These are phyloP conservation scores for Patagioenas fasciata DNA, from an alignment of 2,113 vertebrate species.

Conservation along the genomic window DNA sequence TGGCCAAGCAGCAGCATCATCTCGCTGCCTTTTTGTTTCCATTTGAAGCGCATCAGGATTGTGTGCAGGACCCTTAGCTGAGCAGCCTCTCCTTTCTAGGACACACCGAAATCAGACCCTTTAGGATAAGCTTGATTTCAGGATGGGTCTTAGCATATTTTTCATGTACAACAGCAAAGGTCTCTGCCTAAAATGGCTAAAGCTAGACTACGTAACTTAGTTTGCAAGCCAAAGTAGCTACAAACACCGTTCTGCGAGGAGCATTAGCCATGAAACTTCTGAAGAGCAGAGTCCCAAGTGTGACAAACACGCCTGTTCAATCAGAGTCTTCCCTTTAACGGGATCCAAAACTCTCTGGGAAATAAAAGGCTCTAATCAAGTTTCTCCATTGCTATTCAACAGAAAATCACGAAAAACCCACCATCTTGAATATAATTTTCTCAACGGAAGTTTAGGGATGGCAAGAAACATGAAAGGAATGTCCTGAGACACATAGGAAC, in stretches of 20 bases:
- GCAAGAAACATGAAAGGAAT: not conserved
- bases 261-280: not conserved
- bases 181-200: not conserved
- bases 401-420: not conserved
- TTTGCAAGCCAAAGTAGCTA: not conserved
- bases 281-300: not conserved
- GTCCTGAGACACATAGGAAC: not conserved
- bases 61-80: not conserved
- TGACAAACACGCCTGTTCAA: not conserved
- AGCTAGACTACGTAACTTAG: not conserved
- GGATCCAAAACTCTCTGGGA: not conserved
- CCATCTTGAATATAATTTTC: not conserved
- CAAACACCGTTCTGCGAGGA: not conserved
- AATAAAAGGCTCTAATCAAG: not conserved
- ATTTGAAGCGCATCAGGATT: not conserved
- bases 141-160: not conserved
- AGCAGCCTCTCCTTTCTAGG: not conserved
- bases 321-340: not conserved
- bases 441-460: not conserved
- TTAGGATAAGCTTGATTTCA: not conserved
- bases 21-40: not conserved
- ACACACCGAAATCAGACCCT: not conserved
- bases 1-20: not conserved
- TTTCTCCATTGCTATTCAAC: not conserved
- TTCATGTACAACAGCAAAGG: not conserved